A percentile compares a stretch with the other conserved stretches of the same genome.
These are phyloP conservation scores for Hormaphis cornu DNA, from an alignment of 1,140 invertebrate species.

Conservation along the genomic window DNA sequence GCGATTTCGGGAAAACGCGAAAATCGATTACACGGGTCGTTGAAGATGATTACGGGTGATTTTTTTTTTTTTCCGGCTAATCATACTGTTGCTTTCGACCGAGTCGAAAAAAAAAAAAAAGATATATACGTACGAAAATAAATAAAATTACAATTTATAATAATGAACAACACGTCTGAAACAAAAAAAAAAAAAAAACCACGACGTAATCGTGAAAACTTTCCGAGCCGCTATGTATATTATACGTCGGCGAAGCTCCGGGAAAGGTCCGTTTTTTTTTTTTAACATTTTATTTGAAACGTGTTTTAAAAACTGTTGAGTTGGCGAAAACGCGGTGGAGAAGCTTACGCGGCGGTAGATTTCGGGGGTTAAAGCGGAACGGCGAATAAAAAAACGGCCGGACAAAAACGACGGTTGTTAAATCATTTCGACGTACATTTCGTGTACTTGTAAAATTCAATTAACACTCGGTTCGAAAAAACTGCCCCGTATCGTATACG, in stretches of 20 bases:
- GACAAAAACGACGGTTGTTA: too few species aligned
- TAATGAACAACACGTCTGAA: not conserved
- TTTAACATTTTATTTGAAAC: not conserved
- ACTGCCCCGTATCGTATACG: too few species aligned
- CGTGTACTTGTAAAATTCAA: too few species aligned
- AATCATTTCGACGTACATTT: too few species aligned
- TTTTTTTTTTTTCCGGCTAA: not conserved
- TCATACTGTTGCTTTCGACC: constrained; percentile 1
- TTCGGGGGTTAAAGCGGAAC: not conserved
- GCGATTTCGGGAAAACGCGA: not conserved
- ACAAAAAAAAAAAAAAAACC: not conserved
- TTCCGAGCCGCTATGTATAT: not conserved
- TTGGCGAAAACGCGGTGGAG: not conserved
- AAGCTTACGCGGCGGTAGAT: not conserved
- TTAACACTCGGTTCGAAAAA: too few species aligned
- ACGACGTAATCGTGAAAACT: constrained; percentile 5
- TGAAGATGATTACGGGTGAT: not conserved
- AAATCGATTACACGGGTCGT: constrained; percentile 16
- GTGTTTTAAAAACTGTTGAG: not conserved
- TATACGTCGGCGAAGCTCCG: not conserved
- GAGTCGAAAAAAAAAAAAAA: not conserved
- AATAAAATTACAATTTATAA: constrained; percentile 18
- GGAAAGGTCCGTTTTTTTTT: not conserved
- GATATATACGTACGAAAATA: too few species aligned
- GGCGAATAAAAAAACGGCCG: too few species aligned